Evolutionary conservation across 2,888 invertebrate species (phyloP).

Genomic region (Cenopis cana): DNA sequence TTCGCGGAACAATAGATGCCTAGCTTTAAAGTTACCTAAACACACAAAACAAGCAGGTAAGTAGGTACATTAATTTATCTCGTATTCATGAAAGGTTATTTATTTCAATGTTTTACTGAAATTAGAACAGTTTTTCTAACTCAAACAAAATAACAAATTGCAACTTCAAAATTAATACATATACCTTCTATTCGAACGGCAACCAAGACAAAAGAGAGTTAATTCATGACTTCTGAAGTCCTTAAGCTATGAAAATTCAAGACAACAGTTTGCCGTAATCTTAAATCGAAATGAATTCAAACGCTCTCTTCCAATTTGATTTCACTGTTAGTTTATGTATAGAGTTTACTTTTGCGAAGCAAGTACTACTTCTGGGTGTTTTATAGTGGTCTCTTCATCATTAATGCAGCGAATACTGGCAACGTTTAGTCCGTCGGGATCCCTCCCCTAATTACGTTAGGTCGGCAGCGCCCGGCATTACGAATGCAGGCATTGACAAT

Average conservation of each 20-base stretch:
- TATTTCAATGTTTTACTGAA: not conserved
- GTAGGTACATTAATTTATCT: not conserved
- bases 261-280: constrained; percentile 5
- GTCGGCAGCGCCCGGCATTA: constrained; percentile 52
- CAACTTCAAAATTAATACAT: no score
- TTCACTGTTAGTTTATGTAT: not conserved
- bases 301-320: not conserved
- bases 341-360: constrained; percentile 39
- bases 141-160: no score
- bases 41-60: not conserved
- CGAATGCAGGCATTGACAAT: constrained; percentile 58
- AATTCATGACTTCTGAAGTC: constrained; percentile 16
- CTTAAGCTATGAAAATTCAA: constrained; percentile 5
- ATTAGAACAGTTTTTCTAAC: no score
- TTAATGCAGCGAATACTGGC: constrained; percentile 62
- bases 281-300: constrained; percentile 9
- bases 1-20: not conserved
- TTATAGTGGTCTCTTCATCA: constrained; percentile 54
- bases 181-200: no score
- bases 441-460: constrained; percentile 59
- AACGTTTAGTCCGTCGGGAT: constrained; percentile 57
- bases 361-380: constrained; percentile 42
- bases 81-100: not conserved
- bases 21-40: not conserved
- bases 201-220: not conserved